Evolutionary conservation across 2,888 invertebrate genomes (phyloP), one percentile per base, ranked within the genome.

Genomic region (Ennomos erosarius): DNA sequence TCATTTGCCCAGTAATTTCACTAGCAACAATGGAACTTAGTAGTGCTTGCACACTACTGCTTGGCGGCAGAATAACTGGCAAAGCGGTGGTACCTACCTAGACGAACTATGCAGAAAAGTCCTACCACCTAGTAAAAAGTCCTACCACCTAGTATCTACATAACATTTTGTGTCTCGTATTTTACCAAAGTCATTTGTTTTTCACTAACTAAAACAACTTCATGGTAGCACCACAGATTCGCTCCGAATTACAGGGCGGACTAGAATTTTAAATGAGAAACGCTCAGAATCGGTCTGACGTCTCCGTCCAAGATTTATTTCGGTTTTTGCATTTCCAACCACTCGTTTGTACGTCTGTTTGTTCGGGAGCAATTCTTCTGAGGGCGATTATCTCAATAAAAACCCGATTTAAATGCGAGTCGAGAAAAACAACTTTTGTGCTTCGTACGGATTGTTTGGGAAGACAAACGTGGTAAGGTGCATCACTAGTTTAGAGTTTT

Each of bases 241-340:
- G 65, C 66, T 63, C 72, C 68, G 76, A 78, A 78, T 77, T 76
- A 82, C 79, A 70, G 57, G 59, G 63, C 65, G 70, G 71, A 73
- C 79, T 76, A 73, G 84, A 85, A 88, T 87, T 86, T 84, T 77
- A 85, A 89, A 84, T 82, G 80, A 81, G 77, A 72, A 68, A 69
- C 70, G 65, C 63, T 68, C 71, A 70, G 71, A 78, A 78, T 79
- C 78, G 71, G 71, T 73, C 65, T 64, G 71, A 59, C 78, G 74
- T 83, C 82, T 85, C 83, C 77, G 75, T 76, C 66, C 62, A 71
- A 81, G 85, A 88, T 88, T 88, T 87, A 88, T 88, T 83, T 84
- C 78, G 77, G 81, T 79, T 85, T 88, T 87, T 84, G 85, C 82
- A 84, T 88, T 79, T 76, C 74, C 73, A 67, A 72, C 75, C 59